Percentiles rank a stretch among this genome's conserved stretches.
These are phyloP conservation scores for Ancistrus triradiatus DNA, from an alignment of 2,113 vertebrate genomes.

Conservation along the genomic window DNA sequence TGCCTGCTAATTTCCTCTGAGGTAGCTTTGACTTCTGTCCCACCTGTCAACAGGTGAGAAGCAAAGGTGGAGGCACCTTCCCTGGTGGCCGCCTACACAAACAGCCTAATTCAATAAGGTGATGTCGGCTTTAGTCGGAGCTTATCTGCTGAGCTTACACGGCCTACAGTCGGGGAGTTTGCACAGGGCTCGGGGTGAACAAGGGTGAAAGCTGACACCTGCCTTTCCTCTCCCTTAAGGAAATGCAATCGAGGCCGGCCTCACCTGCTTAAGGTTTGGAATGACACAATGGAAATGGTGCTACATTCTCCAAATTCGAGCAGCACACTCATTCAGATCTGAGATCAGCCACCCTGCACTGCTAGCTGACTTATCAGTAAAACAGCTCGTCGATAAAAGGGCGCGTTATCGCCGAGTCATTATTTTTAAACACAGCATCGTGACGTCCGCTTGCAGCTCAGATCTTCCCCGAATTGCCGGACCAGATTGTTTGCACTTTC, in stretches of 20 bases:
- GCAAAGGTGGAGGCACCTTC: constrained; percentile 42
- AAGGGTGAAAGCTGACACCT: constrained; percentile 47
- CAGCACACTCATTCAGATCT: no score
- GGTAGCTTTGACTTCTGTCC: constrained; percentile 40
- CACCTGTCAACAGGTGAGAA: constrained; percentile 54
- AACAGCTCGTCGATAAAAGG: not conserved
- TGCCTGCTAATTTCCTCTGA: constrained; percentile 42
- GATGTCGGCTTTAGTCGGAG: constrained; percentile 46
- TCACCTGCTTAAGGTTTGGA: constrained; percentile 24
- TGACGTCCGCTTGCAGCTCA: constrained; percentile 20
- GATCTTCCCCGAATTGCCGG: not conserved
- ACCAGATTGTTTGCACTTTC: constrained; percentile 37
- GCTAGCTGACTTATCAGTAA: no score
- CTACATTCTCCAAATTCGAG: not conserved
- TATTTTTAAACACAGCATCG: not conserved
- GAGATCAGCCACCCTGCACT: not conserved
- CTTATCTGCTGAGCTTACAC: constrained; percentile 45
- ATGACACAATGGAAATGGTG: not conserved
- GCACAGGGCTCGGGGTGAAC: constrained; percentile 28
- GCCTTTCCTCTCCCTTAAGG: constrained; percentile 43
- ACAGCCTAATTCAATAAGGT: constrained; percentile 55
- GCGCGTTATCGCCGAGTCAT: not conserved
- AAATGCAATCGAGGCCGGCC: constrained; percentile 2
- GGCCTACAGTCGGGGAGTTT: constrained; percentile 31
- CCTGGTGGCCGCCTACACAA: constrained; percentile 48